A percentile compares a stretch with the other conserved stretches of the same genome.
These are phyloP conservation scores for Poecilobothrus nobilitatus DNA, from an alignment of 2,888 invertebrate genomes.

Conservation along the genomic window DNA sequence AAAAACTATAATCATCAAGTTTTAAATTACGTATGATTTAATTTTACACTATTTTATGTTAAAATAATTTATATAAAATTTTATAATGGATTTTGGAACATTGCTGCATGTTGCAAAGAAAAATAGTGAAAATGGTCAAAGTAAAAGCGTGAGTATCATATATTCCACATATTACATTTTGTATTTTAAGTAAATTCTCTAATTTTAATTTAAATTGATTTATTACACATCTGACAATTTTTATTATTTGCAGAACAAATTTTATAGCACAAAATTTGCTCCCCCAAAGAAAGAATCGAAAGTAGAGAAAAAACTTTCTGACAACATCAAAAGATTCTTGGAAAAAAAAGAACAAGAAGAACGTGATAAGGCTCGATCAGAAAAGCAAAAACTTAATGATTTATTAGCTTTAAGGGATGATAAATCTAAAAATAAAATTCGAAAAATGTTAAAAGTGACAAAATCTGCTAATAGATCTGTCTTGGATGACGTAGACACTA, in stretches of 20 bases:
- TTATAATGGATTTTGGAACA: constrained; percentile 54
- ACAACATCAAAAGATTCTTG: constrained; percentile 74
- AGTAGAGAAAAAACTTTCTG: constrained; percentile 55
- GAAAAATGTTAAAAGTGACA: constrained; percentile 73
- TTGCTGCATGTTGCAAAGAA: constrained; percentile 54
- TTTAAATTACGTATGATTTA: too few relatives aligned
- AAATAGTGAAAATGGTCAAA: constrained; percentile 45
- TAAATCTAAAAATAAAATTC: constrained; percentile 64
- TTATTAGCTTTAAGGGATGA: constrained; percentile 59
- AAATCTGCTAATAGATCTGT: constrained; percentile 85
- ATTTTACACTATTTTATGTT: neutral
- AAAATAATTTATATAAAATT: neutral
- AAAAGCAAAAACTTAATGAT: constrained; percentile 57
- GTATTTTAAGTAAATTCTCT: too few relatives aligned
- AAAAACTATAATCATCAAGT: too few relatives aligned
- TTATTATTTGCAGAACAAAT: constrained; percentile 44
- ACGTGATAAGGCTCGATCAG: constrained; percentile 52
- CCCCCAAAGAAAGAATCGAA: constrained; percentile 74
- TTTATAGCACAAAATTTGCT: constrained; percentile 69
- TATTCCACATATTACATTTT: too few relatives aligned
- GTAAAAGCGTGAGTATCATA: constrained; percentile 33
- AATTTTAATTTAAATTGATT: neutral
- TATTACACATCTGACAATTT: neutral
- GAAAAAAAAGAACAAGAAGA: constrained; percentile 77
- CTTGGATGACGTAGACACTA: constrained; percentile 65